These are phyloP conservation scores for Euleptes europaea DNA, from an alignment of 2,113 vertebrate species.

Conservation along the genomic window DNA sequence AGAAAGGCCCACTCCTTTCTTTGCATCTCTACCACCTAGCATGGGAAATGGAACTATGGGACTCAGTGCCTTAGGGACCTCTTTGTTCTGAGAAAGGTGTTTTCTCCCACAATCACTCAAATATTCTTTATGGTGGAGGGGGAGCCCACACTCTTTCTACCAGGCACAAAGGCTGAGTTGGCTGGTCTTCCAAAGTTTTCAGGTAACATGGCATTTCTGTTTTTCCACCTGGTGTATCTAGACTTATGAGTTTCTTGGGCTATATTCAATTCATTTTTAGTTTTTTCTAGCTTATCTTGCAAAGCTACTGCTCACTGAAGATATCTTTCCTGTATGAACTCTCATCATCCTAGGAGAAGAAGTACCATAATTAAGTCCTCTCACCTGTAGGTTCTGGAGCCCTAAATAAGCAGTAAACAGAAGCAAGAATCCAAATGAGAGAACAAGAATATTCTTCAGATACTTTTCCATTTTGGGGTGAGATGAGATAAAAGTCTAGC, in stretches of 20 bases:
- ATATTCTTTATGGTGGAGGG: too few species aligned
- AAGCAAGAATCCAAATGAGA: slow-evolving; percentile 88
- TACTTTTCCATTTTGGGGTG: slow-evolving; percentile 76
- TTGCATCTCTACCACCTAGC: too few species aligned
- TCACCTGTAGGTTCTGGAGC: slow-evolving; percentile 93
- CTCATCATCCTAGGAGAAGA: neutral
- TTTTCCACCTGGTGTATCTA: neutral
- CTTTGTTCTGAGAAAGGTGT: neutral
- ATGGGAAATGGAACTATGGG: neutral
- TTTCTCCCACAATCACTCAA: neutral
- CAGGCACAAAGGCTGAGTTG: neutral
- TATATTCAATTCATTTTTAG: neutral
- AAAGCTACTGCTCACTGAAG: neutral
- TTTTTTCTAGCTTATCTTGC: neutral
- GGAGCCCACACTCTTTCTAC: rapidly evolving
- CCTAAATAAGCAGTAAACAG: slow-evolving; percentile 93
- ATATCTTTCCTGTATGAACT: too few species aligned
- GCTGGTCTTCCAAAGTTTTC: neutral
- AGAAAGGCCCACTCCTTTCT: neutral
- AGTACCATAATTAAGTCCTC: neutral
- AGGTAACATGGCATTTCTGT: neutral
- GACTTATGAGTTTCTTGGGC: rapidly evolving
- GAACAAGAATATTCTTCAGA: slow-evolving; percentile 86
- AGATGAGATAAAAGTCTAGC: neutral
- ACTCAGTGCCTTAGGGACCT: neutral